Evolutionary conservation across 2,113 vertebrate species (phyloP).

Genomic region (Poeciliopsis occidentalis): DNA sequence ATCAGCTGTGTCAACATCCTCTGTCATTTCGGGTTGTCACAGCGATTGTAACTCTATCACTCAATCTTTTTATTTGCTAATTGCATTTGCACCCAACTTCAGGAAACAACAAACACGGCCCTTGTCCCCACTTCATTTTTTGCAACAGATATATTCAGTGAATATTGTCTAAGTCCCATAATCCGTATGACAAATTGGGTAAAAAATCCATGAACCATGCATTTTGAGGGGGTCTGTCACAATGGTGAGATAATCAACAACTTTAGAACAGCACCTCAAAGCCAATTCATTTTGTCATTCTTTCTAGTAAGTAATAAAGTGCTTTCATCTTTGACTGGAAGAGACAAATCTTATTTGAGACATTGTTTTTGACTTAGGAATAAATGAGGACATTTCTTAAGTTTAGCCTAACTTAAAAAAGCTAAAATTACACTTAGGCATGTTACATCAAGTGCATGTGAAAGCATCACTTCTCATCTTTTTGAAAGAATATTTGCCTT

Average conservation of each 20-base stretch:
- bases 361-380: too few relatives aligned
- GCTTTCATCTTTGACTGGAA: neutral
- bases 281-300: neutral
- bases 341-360: neutral
- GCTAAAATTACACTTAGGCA: too few relatives aligned
- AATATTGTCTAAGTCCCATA: constrained; percentile 49
- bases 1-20: constrained; percentile 73
- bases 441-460: too few relatives aligned
- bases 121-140: constrained; percentile 39
- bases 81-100: constrained; percentile 57
- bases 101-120: constrained; percentile 49
- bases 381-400: too few relatives aligned
- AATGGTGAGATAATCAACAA: neutral
- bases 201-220: too few relatives aligned
- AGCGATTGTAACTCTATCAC: constrained; percentile 71
- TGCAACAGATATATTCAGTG: constrained; percentile 14
- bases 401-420: too few relatives aligned
- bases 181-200: constrained; percentile 33
- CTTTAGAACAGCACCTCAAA: constrained; percentile 21
- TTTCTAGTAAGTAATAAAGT: constrained; percentile 16
- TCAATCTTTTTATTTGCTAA: constrained; percentile 64
- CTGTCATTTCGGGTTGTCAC: constrained; percentile 67
- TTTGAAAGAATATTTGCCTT: too few relatives aligned
- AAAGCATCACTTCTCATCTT: too few relatives aligned
- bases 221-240: too few relatives aligned